phyloP scores from a whole-genome alignment of 2,888 invertebrate genomes.

The Chrysolina americana region DNA sequence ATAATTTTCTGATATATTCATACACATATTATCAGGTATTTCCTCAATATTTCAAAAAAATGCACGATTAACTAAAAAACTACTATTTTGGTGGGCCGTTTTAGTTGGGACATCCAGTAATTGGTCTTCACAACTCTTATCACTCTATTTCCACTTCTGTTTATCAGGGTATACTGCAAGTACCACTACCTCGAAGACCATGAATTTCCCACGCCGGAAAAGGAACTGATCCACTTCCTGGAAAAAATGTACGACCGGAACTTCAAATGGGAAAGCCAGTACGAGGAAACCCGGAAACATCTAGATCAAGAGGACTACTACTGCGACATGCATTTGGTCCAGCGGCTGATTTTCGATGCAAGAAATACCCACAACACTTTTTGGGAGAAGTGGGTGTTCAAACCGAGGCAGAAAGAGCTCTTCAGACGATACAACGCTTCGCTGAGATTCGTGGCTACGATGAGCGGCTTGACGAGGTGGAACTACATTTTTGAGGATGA shows the following conservation, averaged over 20 bases:
- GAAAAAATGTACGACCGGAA: slow-evolving; percentile 74
- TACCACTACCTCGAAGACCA: slow-evolving; percentile 88
- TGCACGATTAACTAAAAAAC: too few relatives aligned
- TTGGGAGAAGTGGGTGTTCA: slow-evolving; percentile 61
- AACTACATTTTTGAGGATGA: slow-evolving; percentile 78
- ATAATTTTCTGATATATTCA: too few relatives aligned
- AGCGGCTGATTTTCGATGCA: slow-evolving; percentile 90
- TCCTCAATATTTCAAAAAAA: too few relatives aligned
- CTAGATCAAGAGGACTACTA: slow-evolving; percentile 82
- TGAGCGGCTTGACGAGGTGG: slow-evolving; percentile 92
- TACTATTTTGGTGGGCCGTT: too few relatives aligned
- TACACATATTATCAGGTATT: too few relatives aligned
- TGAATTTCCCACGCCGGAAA: slow-evolving; percentile 81
- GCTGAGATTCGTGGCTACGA: slow-evolving; percentile 78
- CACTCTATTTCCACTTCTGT: too few relatives aligned
- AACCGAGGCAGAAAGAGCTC: slow-evolving; percentile 68
- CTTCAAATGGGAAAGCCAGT: slow-evolving; percentile 79
- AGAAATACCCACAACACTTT: slow-evolving; percentile 77
- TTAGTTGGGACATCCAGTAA: too few relatives aligned
- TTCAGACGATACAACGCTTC: slow-evolving; percentile 81
- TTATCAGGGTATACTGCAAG: slow-evolving; percentile 85
- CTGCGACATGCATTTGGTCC: slow-evolving; percentile 87
- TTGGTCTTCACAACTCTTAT: too few relatives aligned
- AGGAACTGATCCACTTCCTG: slow-evolving; percentile 83
- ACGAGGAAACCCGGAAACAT: slow-evolving; percentile 72